These are phyloP conservation scores for Gallinago undulata DNA, from an alignment of 2,113 vertebrate genomes.

Conservation along the genomic window DNA sequence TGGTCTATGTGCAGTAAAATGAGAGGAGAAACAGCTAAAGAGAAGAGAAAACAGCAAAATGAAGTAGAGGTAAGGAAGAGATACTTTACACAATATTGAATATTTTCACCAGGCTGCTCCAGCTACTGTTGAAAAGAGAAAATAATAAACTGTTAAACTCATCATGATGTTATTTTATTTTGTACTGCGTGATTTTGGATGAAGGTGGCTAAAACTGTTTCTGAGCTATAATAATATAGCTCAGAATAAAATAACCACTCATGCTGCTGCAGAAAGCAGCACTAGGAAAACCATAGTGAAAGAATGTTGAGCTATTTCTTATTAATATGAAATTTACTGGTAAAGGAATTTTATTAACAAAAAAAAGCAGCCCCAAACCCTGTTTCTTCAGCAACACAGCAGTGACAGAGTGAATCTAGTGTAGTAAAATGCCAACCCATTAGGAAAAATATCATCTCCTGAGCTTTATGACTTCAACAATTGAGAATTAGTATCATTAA, in stretches of 20 bases:
- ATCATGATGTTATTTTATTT: not conserved
- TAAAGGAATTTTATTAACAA: not conserved
- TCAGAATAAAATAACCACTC: not conserved
- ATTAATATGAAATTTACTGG: not conserved
- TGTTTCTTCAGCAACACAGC: not conserved
- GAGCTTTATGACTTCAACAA: not conserved
- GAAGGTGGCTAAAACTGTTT: not conserved
- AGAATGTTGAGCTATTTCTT: not conserved
- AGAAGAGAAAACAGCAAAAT: not conserved
- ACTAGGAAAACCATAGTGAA: not conserved
- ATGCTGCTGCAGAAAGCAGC: not conserved
- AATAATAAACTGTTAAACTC: not conserved
- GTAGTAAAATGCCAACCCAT: not conserved
- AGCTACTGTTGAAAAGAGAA: not conserved
- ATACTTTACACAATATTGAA: not conserved
- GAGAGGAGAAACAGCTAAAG: not conserved
- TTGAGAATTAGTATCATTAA: conserved; percentile 23
- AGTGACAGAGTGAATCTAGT: not conserved
- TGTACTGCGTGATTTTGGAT: not conserved
- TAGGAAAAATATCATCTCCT: not conserved
- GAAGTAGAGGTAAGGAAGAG: not conserved
- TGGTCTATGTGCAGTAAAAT: not conserved
- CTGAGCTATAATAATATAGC: not conserved
- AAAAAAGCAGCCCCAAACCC: not conserved
- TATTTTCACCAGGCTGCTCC: not conserved